phyloP scores from a whole-genome alignment of 2,888 invertebrate genomes.

The Acrocyrtus sp. region DNA sequence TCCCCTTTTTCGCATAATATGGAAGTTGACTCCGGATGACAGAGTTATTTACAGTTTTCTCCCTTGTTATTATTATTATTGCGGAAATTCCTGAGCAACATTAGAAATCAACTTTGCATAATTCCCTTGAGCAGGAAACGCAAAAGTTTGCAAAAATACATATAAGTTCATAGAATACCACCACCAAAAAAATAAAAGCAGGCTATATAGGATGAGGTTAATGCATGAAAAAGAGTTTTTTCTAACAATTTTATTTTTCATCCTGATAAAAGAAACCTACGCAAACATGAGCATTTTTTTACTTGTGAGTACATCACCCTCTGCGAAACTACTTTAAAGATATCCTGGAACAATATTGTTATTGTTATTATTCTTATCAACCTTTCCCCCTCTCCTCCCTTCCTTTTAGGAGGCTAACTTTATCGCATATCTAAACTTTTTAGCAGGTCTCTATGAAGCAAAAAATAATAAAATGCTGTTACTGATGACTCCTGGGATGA shows the following conservation, averaged over 20 bases:
- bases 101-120: slow-evolving; percentile 49
- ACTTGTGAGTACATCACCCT: no score
- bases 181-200: no score
- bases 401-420: slow-evolving; percentile 7
- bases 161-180: no score
- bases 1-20: no score
- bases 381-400: slow-evolving; percentile 7
- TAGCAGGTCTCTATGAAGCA: no score
- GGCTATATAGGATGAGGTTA: no score
- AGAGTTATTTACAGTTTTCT: slow-evolving; percentile 43
- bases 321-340: neutral
- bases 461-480: no score
- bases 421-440: neutral
- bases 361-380: slow-evolving; percentile 46
- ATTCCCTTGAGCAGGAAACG: slow-evolving; percentile 20
- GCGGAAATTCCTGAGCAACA: slow-evolving; percentile 46
- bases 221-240: no score
- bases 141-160: slow-evolving; percentile 39
- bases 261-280: no score
- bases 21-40: slow-evolving; percentile 16
- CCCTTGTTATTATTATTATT: slow-evolving; percentile 31
- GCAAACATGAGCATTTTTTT: no score
- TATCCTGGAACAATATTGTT: slow-evolving; percentile 28
- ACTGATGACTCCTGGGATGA: slow-evolving; percentile 44
- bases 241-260: no score